These are phyloP conservation scores for Macrotis lagotis DNA, from an alignment of 2,113 vertebrate genomes.

Conservation along the genomic window DNA sequence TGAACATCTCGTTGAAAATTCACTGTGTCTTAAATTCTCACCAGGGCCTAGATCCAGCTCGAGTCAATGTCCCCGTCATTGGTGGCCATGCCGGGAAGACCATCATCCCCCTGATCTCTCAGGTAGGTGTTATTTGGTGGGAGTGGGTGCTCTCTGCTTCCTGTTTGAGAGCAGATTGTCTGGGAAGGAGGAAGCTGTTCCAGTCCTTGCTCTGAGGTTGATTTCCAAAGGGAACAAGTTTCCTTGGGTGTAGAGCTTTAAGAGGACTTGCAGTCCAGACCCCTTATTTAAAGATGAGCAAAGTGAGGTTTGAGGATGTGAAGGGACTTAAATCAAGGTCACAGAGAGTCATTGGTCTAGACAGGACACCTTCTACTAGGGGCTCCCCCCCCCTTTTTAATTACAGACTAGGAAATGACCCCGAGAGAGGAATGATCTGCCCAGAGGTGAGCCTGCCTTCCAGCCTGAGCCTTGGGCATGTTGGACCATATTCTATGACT, in stretches of 20 bases:
- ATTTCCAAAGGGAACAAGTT: neutral
- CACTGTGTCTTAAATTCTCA: constrained; percentile 29
- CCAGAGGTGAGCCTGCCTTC: neutral
- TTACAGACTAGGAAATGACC: neutral
- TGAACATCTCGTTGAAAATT: constrained; percentile 11
- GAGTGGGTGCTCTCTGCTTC: too few species aligned
- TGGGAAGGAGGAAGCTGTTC: neutral
- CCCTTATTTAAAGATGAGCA: neutral
- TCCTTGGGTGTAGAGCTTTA: neutral
- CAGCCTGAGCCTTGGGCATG: too few species aligned
- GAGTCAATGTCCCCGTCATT: constrained; percentile 93
- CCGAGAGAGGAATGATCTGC: neutral
- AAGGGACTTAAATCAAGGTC: neutral
- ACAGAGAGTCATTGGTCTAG: neutral
- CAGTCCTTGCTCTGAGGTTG: neutral
- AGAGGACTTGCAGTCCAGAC: neutral
- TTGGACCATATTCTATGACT: neutral
- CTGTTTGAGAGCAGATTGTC: neutral
- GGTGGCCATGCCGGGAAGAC: constrained; percentile 98
- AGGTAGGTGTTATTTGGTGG: constrained; percentile 79
- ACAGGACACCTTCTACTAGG: neutral
- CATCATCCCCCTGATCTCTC: constrained; percentile 97
- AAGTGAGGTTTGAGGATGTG: neutral
- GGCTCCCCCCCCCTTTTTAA: neutral
- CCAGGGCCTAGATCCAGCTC: constrained; percentile 94